phyloP scores from a whole-genome alignment of 1,140 invertebrate species.

The Araneus ventricosus region DNA sequence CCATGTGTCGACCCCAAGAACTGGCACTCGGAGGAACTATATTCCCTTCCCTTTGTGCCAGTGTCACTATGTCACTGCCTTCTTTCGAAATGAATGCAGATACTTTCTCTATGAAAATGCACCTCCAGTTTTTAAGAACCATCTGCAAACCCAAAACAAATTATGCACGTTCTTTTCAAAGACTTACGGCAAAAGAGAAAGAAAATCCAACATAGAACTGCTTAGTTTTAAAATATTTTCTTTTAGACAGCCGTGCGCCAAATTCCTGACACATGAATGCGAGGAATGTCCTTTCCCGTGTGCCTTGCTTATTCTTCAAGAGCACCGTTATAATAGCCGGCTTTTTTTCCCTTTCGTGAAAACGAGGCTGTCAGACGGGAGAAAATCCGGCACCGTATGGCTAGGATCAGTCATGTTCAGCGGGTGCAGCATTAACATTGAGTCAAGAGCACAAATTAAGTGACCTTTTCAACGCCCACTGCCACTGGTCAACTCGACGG shows the following conservation, averaged over 20 bases:
- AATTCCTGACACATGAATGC: not conserved
- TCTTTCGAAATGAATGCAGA: too few relatives aligned
- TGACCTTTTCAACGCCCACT: slow-evolving; percentile 50
- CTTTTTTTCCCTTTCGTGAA: not conserved
- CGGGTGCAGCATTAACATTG: slow-evolving; percentile 38
- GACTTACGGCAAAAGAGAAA: not conserved
- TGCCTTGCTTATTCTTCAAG: not conserved
- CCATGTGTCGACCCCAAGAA: too few relatives aligned
- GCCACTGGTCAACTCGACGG: slow-evolving; percentile 22
- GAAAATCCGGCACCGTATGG: slow-evolving; percentile 1
- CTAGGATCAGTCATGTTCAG: slow-evolving; percentile 17
- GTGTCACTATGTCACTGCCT: too few relatives aligned
- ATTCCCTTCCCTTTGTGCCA: too few relatives aligned
- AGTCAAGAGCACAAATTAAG: slow-evolving; percentile 1
- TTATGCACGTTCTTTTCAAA: too few relatives aligned
- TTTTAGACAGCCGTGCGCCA: not conserved
- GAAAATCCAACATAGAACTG: not conserved
- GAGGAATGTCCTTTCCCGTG: not conserved
- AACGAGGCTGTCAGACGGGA: not conserved
- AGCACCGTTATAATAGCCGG: slow-evolving; percentile 12
- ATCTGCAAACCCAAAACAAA: too few relatives aligned
- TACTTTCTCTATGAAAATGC: too few relatives aligned
- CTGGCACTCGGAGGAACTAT: too few relatives aligned
- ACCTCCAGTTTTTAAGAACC: too few relatives aligned
- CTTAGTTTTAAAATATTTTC: not conserved